Percentiles rank a stretch among this genome's conserved stretches.
phyloP scores from a whole-genome alignment of 2,797 vertebrate genomes.

The Darevskia nairensis region DNA sequence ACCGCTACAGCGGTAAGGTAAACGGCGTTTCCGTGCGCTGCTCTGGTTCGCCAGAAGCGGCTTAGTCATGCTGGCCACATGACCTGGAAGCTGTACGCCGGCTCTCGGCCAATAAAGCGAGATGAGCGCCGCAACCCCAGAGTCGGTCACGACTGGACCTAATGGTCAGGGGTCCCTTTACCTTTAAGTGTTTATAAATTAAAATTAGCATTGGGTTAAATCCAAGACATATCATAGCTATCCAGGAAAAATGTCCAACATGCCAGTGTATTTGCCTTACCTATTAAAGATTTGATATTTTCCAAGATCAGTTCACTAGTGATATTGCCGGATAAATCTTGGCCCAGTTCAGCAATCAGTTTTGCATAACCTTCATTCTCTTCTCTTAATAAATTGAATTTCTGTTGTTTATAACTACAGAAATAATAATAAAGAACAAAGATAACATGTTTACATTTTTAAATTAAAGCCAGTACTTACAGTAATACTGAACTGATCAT shows the following conservation, averaged over 20 bases:
- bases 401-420: constrained; percentile 98
- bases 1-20: too few relatives aligned
- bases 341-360: constrained; percentile 95
- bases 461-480: constrained; percentile 10
- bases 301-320: constrained; percentile 96
- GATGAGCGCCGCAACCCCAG: too few relatives aligned
- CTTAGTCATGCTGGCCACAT: too few relatives aligned
- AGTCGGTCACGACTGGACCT: too few relatives aligned
- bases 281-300: constrained; percentile 99
- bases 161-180: too few relatives aligned
- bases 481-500: background rate
- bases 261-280: constrained; percentile 76
- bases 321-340: constrained; percentile 94
- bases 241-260: background rate
- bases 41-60: too few relatives aligned
- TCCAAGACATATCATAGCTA: background rate
- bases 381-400: constrained; percentile 97
- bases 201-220: background rate
- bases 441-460: constrained; percentile 44
- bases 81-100: too few relatives aligned
- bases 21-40: too few relatives aligned
- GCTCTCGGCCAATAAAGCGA: too few relatives aligned
- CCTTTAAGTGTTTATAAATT: background rate
- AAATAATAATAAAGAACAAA: constrained; percentile 70
- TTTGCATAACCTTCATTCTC: constrained; percentile 99